phyloP scores from a whole-genome alignment of 2,797 vertebrate species.

The Ctenochaetus hawaiiensis region DNA sequence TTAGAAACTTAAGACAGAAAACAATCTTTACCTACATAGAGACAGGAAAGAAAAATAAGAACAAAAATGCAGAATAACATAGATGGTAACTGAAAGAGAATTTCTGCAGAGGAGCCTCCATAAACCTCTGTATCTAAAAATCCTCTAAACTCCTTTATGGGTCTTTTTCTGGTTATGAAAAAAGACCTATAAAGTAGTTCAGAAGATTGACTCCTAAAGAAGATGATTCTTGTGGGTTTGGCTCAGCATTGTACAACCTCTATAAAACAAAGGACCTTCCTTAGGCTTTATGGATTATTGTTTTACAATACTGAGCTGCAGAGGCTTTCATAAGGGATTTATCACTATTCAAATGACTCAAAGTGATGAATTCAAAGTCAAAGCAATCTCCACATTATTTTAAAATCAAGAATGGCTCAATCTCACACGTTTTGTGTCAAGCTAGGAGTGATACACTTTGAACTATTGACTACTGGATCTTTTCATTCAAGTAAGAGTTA shows the following conservation, averaged over 20 bases:
- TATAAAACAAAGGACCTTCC: not conserved
- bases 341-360: not conserved
- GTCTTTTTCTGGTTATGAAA: not conserved
- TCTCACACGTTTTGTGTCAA: conserved; percentile 1
- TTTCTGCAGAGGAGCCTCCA: too few relatives aligned
- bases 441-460: conserved; percentile 1
- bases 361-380: not conserved
- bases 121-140: not conserved
- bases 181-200: not conserved
- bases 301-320: not conserved
- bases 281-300: not conserved
- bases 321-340: not conserved
- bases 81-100: too few relatives aligned
- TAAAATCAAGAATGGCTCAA: not conserved
- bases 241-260: not conserved
- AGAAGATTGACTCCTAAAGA: too few relatives aligned
- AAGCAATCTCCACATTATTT: not conserved
- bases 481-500: conserved; percentile 10
- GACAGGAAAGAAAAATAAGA: too few relatives aligned
- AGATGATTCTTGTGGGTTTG: not conserved
- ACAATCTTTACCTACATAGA: too few relatives aligned
- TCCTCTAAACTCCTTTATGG: not conserved
- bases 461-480: conserved; percentile 6
- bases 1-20: not conserved
- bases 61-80: too few relatives aligned